Evolutionary conservation across 2,113 vertebrate species (phyloP), one percentile per base, ranked within the genome.

Genomic region (Nothobranchius furzeri): DNA sequence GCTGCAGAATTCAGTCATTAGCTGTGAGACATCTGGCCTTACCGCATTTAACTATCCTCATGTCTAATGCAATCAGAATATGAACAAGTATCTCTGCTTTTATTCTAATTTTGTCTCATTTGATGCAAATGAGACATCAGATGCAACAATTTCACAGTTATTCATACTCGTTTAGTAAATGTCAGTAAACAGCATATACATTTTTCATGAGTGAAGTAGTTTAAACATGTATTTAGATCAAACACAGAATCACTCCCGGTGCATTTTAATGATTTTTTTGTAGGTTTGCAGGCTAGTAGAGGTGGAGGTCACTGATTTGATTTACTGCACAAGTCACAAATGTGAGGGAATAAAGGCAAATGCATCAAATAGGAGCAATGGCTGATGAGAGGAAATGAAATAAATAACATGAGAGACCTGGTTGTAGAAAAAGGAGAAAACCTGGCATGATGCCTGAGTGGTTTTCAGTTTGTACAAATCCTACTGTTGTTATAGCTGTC

Each of bases 391-490:
- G n/a, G 25, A 60, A 50, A 66, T 47, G 35, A 57, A 63, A 59
- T 20, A 36, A 24, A 24, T 9, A 0, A 42, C 37, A 68, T 17
- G 2, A 49, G 30, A 20, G 25, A 24, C 13, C 25, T 13, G 37
- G 37, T 1, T 25, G 62, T 17, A 25, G 40, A 17, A 35, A 42
- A 46, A 43, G 50, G 25, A 10, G 46, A 68, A 45, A 62, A 71
- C 37, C 46, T 78, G 56, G 65, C 49, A 9, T 59, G 68, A 68
- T 3, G 14, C 68, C 54, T 59, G 60, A 68, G 37, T 59, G 70
- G 24, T 64, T 76, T 69, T 69, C 52, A 72, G 35, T 78, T 76
- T 60, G 43, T 64, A 63, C 48, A 11, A 54, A 30, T 60, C 64
- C 30, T n/a, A 10, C 50, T 60, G 64, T 42, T 49, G 11, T 42